Conservation (phyloP, 2,888 invertebrate genomes). For the Diarsia rubi region DNA sequence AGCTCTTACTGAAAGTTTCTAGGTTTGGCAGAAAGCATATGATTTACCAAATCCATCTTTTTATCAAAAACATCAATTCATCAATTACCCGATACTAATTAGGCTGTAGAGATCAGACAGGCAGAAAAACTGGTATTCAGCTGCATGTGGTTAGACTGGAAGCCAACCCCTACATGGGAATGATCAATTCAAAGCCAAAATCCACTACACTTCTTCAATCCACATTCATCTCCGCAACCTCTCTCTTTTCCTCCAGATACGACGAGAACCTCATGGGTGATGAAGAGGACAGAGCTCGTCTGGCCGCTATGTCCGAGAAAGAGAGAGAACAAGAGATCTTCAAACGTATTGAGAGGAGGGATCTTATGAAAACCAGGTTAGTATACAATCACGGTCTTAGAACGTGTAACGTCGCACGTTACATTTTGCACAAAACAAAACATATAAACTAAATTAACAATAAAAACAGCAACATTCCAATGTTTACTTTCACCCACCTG, state of each 20-base stretch:
- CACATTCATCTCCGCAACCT: not conserved
- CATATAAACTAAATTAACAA: too few relatives aligned
- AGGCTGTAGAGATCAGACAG: too few relatives aligned
- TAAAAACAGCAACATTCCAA: too few relatives aligned
- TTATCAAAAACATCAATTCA: not conserved
- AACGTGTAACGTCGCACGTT: too few relatives aligned
- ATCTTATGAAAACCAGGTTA: slow-evolving; percentile 97
- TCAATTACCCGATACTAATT: too few relatives aligned
- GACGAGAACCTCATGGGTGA: slow-evolving; percentile 99
- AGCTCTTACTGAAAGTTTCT: not conserved
- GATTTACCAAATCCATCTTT: not conserved
- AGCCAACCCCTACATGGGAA: too few relatives aligned
- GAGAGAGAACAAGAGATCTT: slow-evolving; percentile 99
- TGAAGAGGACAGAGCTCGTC: slow-evolving; percentile 97
- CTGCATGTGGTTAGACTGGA: too few relatives aligned
- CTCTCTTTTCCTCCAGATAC: slow-evolving; percentile 86
- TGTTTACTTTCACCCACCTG: too few relatives aligned
- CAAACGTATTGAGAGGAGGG: slow-evolving; percentile 98
- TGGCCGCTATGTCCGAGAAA: slow-evolving; percentile 98
- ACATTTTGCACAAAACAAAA: too few relatives aligned
- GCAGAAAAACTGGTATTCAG: too few relatives aligned
- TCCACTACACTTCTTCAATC: not conserved
- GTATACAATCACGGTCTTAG: slow-evolving; percentile 8
- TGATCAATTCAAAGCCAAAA: not conserved
- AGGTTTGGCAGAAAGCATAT: not conserved